A percentile compares a stretch with the other conserved stretches of the same genome.
Conservation (phyloP, 2,797 vertebrate genomes). For the Pristis pectinata region DNA sequence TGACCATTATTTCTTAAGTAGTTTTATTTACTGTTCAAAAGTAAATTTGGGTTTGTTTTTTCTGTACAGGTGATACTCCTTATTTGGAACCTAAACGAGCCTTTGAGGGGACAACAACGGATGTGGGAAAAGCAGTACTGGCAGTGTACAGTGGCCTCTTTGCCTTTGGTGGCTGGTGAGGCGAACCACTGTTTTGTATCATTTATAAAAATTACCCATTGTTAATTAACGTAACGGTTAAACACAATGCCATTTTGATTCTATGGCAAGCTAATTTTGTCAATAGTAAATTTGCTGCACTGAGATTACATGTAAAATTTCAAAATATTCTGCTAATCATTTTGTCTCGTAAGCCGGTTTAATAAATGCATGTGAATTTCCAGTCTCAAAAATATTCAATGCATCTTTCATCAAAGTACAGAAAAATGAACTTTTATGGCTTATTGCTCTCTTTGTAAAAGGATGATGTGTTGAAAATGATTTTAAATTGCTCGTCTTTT, state of each 20-base stretch:
- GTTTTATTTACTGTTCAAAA: neutral
- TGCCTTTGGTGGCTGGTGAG: conserved; percentile 94
- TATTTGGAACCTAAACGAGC: conserved; percentile 69
- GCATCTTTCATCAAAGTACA: neutral
- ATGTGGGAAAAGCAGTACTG: conserved; percentile 82
- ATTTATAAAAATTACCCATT: neutral
- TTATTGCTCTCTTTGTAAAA: neutral
- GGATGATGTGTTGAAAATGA: neutral
- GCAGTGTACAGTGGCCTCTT: conserved; percentile 93
- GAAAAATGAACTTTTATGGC: neutral
- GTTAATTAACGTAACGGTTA: neutral
- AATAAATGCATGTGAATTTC: neutral
- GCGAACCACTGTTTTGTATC: neutral
- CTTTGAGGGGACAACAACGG: conserved; percentile 72
- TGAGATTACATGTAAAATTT: neutral
- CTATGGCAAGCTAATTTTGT: neutral
- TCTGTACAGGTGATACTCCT: conserved; percentile 58
- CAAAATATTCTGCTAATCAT: neutral
- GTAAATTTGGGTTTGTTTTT: neutral
- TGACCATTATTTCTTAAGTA: neutral
- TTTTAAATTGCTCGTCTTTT: neutral
- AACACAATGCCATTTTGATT: neutral
- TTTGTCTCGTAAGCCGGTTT: neutral
- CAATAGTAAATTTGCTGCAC: neutral
- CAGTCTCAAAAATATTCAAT: neutral